phyloP scores from a whole-genome alignment of 2,113 vertebrate species.

The Gnathonemus echidnorhynchus region DNA sequence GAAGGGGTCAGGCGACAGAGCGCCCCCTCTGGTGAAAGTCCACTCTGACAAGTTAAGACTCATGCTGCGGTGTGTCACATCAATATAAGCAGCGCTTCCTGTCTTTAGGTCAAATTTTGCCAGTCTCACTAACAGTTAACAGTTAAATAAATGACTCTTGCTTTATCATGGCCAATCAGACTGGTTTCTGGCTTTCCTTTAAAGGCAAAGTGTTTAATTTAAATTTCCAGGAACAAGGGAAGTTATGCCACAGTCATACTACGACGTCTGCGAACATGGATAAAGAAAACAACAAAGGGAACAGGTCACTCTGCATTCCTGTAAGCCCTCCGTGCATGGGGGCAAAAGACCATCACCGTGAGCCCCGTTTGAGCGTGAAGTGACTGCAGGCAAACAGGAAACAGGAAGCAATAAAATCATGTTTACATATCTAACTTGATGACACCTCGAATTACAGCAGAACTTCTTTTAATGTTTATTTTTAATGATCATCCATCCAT shows the following conservation, averaged over 20 bases:
- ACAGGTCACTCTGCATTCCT: slow-evolving; percentile 39
- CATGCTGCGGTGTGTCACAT: not conserved
- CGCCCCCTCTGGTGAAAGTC: not conserved
- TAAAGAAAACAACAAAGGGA: slow-evolving; percentile 4
- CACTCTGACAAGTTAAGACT: not conserved
- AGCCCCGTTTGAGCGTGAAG: not conserved
- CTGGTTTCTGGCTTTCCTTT: not conserved
- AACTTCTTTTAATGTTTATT: not conserved
- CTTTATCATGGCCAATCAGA: not conserved
- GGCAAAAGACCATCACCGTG: slow-evolving; percentile 4
- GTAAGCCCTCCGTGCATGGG: slow-evolving; percentile 15
- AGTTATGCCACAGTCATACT: not conserved
- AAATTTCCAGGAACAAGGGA: not conserved
- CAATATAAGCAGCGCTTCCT: not conserved
- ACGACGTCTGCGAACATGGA: not conserved
- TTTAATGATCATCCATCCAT: not conserved
- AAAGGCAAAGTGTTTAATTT: not conserved
- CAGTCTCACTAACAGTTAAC: not conserved
- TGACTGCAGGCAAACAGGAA: not conserved
- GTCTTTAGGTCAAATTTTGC: not conserved
- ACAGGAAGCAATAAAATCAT: not conserved
- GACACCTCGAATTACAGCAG: not conserved
- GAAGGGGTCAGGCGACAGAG: not conserved
- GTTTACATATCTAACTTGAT: not conserved
- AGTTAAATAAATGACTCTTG: not conserved